These are phyloP conservation scores for Rotaria sp. DNA, from an alignment of 2,888 invertebrate genomes.

Conservation along the genomic window DNA sequence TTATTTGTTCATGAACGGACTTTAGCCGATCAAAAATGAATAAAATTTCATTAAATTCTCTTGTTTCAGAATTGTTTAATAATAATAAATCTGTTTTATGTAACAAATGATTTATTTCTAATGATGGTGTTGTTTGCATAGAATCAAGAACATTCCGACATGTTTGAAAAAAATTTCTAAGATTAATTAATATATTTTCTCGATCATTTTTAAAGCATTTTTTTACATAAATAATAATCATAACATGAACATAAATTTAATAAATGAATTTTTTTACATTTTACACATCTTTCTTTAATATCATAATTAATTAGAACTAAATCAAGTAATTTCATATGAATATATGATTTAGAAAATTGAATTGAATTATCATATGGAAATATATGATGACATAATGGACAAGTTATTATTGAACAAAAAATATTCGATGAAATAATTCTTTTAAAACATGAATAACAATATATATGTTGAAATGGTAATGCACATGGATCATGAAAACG, in stretches of 20 bases:
- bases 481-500: no score
- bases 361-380: not conserved
- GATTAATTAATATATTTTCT: not conserved
- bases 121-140: no score
- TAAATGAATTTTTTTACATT: not conserved
- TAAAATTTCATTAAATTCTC: no score
- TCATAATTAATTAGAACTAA: not conserved
- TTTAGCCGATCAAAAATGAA: no score
- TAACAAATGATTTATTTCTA: no score
- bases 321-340: not conserved
- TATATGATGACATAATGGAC: not conserved
- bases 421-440: not conserved
- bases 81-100: no score
- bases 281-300: not conserved
- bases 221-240: not conserved
- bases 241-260: not conserved
- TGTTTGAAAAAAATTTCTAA: not conserved
- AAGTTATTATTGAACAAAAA: not conserved
- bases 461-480: not conserved
- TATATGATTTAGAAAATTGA: not conserved
- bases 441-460: not conserved
- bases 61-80: no score
- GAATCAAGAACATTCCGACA: not conserved
- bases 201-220: not conserved
- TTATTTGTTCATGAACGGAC: not conserved